A percentile compares a stretch with the other conserved stretches of the same genome.
These are phyloP conservation scores for Eublepharis macularius DNA, from an alignment of 2,113 vertebrate species.

Conservation along the genomic window DNA sequence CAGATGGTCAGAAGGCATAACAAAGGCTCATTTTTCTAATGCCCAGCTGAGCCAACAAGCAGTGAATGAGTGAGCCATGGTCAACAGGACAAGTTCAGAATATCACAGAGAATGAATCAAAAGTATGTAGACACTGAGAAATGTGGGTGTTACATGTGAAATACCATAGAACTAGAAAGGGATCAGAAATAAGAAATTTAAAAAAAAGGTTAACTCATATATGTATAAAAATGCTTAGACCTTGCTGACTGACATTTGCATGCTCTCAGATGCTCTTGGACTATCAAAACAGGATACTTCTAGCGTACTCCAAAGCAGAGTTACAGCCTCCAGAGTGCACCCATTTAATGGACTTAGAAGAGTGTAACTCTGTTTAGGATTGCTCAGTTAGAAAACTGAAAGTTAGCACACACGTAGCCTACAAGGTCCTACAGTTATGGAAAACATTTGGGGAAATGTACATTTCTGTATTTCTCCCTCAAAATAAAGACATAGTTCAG, in stretches of 20 bases:
- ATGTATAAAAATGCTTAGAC: background rate
- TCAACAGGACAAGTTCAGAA: conserved; percentile 67
- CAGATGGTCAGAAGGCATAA: conserved; percentile 65
- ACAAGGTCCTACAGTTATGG: background rate
- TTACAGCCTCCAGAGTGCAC: too few species aligned
- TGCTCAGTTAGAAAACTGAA: background rate
- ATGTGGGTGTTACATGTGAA: conserved; percentile 40
- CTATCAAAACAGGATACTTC: background rate
- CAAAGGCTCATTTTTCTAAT: conserved; percentile 69
- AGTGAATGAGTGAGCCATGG: conserved; percentile 68
- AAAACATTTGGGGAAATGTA: background rate
- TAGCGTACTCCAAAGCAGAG: background rate
- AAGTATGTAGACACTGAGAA: conserved; percentile 59
- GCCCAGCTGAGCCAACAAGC: conserved; percentile 75
- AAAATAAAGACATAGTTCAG: background rate
- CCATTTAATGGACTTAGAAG: too few species aligned
- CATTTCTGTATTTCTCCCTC: background rate
- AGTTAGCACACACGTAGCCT: background rate
- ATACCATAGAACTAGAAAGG: conserved; percentile 33
- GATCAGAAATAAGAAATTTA: conserved; percentile 7
- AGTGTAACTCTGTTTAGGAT: too few species aligned
- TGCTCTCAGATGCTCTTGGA: background rate
- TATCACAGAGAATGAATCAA: conserved; percentile 67
- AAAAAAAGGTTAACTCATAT: conserved; percentile 15
- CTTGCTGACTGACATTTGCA: background rate